Base-by-base conservation (phyloP, 2,113 vertebrate species). In the Apteryx mantelli region DNA sequence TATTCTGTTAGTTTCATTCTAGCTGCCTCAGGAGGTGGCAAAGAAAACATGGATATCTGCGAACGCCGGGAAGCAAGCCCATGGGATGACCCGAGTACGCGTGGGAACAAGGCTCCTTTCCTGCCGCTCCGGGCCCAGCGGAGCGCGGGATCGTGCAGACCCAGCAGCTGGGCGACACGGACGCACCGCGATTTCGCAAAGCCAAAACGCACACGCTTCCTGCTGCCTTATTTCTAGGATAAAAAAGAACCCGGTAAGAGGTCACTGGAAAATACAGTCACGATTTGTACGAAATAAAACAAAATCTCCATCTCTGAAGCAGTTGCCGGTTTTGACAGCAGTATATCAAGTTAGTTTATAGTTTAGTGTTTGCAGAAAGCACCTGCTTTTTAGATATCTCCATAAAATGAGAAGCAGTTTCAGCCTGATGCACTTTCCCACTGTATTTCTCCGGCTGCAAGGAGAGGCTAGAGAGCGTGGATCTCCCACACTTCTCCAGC, bases 231-330 rank as follows among this genome's bases (percentile, higher is more conserved):
- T n/a, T 64, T 73, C 60, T 63, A 58, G 1, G 11, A 46, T 11
- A 56, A 42, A 84, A 82, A 32, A 36, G 89, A 89, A n/a, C 32
- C 26, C 2, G 9, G n/a, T 13, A 40, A 89, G 74, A 92, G 81
- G 87, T 81, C 87, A 53, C 73, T 17, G 64, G 55, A 90, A 88
- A 82, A 64, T 74, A 89, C 82, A 89, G 78, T 65, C 3, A 3
- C 60, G 64, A 93, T 75, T 88, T 80, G 77, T 3, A 82, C 5
- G 13, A 40, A 48, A n/a, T 50, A 68, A 80, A 74, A 50, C 28
- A 46, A 36, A 70, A 86, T 79, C 94, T 89, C 93, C 48, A 93
- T 93, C 86, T 91, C 64, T 19, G 50, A 86, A 89, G 40, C 82
- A 21, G 44, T 44, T 60, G 78, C 64, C 3, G 3, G 55, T 80